A percentile compares a stretch with the other conserved stretches of the same genome.
phyloP scores from a whole-genome alignment of 2,888 invertebrate genomes.

The Macaria liturata region DNA sequence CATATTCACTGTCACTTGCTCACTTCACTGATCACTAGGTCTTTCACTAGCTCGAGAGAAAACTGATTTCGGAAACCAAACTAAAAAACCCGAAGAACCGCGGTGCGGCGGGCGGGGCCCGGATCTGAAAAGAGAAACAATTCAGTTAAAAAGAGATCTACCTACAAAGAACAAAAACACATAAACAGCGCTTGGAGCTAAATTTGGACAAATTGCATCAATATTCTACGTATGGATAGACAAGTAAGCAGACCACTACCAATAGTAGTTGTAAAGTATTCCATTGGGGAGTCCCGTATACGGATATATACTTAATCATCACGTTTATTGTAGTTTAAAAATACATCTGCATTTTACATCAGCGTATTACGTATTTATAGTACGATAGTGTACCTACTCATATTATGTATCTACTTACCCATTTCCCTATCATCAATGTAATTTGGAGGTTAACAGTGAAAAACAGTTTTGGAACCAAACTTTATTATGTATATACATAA shows the following conservation, averaged over 20 bases:
- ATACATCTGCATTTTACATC: constrained; percentile 6
- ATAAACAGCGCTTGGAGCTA: constrained; percentile 5
- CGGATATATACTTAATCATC: constrained; percentile 3
- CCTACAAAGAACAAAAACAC: constrained; percentile 21
- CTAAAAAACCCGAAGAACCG: constrained; percentile 58
- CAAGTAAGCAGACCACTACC: constrained; percentile 9
- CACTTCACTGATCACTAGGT: constrained; percentile 72
- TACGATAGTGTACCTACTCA: neutral
- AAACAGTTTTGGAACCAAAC: too few relatives aligned
- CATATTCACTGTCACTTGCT: constrained; percentile 65
- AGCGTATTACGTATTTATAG: neutral
- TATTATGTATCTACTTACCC: too few relatives aligned
- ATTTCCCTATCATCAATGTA: too few relatives aligned
- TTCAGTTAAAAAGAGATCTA: too few relatives aligned
- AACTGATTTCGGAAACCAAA: constrained; percentile 48
- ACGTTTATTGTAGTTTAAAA: constrained; percentile 14
- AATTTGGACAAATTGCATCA: constrained; percentile 23
- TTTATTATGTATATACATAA: too few relatives aligned
- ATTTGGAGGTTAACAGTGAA: too few relatives aligned
- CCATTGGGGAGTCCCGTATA: neutral
- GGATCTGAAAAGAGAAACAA: constrained; percentile 67
- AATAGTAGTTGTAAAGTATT: neutral
- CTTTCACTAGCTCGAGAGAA: constrained; percentile 51
- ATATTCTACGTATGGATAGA: constrained; percentile 11
- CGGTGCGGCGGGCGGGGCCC: constrained; percentile 75